Percentiles rank a stretch among this genome's conserved stretches.
phyloP scores from a whole-genome alignment of 1,140 invertebrate species.

The Augochlora pura region DNA sequence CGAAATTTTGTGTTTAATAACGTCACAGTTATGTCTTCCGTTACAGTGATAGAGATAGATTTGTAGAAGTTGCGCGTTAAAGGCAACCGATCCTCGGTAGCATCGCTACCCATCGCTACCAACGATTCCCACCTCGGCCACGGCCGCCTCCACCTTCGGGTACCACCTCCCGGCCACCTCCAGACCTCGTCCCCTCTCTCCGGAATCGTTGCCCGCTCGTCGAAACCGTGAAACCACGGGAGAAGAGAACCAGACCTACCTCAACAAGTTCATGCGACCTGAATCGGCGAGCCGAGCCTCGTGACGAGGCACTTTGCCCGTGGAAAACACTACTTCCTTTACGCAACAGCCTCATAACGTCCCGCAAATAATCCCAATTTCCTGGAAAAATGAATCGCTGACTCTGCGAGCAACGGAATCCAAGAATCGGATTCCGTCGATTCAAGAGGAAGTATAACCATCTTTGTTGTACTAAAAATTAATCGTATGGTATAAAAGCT shows the following conservation, averaged over 20 bases:
- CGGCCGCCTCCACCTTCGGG: constrained; percentile 3
- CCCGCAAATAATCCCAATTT: background rate
- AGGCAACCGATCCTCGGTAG: background rate
- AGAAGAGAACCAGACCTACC: constrained; percentile 53
- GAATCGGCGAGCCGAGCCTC: constrained; percentile 28
- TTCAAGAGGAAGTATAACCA: no score
- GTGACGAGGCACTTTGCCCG: constrained; percentile 17
- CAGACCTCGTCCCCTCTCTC: background rate
- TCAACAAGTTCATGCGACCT: constrained; percentile 48
- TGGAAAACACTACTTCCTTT: constrained; percentile 21
- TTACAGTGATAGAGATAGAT: no score
- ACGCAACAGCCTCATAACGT: background rate
- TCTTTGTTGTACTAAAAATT: no score
- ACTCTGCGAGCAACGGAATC: no score
- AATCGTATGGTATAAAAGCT: no score
- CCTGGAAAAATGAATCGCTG: no score
- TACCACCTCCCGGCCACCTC: constrained; percentile 32
- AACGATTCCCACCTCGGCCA: constrained; percentile 4
- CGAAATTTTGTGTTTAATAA: no score
- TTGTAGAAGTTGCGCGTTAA: no score
- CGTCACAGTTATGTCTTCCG: no score
- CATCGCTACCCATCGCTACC: constrained; percentile 21
- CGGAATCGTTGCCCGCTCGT: background rate
- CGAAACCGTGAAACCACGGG: constrained; percentile 36
- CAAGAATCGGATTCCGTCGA: no score